These are phyloP conservation scores for Sebastes reedi DNA, from an alignment of 2,797 vertebrate species.

Conservation along the genomic window DNA sequence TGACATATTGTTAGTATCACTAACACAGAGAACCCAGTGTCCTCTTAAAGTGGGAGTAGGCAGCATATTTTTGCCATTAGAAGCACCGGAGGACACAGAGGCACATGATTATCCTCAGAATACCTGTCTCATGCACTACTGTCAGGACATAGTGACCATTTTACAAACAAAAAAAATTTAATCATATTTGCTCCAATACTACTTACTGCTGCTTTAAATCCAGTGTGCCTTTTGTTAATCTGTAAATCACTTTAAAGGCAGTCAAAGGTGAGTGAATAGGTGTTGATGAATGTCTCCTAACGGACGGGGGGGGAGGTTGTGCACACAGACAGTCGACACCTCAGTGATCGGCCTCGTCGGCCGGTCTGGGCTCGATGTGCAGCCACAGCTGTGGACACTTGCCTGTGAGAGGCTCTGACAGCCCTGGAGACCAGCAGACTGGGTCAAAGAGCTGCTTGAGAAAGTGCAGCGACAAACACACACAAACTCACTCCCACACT, in stretches of 20 bases:
- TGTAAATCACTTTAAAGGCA: constrained; percentile 47
- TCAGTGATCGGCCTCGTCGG: constrained; percentile 36
- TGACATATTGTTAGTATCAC: not conserved
- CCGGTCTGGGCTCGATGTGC: constrained; percentile 46
- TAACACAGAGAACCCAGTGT: not conserved
- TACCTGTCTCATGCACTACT: too few relatives aligned
- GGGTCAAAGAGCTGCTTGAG: constrained; percentile 51
- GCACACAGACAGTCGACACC: constrained; percentile 65
- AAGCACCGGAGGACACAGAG: too few relatives aligned
- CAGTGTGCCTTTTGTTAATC: constrained; percentile 31
- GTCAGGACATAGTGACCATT: too few relatives aligned
- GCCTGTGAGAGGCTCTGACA: constrained; percentile 69
- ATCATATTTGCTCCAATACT: too few relatives aligned
- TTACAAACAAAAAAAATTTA: too few relatives aligned
- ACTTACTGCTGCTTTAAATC: not conserved
- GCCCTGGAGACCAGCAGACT: constrained; percentile 55
- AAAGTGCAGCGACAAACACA: constrained; percentile 46
- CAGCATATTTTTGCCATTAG: too few relatives aligned
- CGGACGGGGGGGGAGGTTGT: constrained; percentile 20
- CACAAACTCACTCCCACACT: constrained; percentile 19
- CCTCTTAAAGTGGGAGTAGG: not conserved
- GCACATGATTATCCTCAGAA: too few relatives aligned
- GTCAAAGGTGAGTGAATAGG: constrained; percentile 49
- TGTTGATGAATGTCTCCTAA: constrained; percentile 61
- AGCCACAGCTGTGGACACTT: constrained; percentile 75